A percentile compares a stretch with the other conserved stretches of the same genome.
Evolutionary conservation across 2,113 vertebrate species (phyloP).

Genomic region (Rallus limicola): DNA sequence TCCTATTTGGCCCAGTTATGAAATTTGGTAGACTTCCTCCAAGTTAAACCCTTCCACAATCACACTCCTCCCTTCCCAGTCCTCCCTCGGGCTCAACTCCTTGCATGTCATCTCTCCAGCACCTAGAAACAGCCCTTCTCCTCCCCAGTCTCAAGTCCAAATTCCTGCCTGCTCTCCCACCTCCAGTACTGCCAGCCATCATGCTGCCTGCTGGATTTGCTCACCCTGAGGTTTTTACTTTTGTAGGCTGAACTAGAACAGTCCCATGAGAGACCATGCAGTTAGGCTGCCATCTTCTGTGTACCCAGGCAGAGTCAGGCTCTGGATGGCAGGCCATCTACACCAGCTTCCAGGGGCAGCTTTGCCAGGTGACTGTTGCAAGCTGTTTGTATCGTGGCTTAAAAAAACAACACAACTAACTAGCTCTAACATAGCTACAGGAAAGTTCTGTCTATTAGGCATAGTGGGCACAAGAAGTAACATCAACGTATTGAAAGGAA

Average conservation of each 20-base stretch:
- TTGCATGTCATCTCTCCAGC: background rate
- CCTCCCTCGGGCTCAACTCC: background rate
- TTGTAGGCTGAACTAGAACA: background rate
- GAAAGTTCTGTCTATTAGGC: background rate
- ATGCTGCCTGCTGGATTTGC: background rate
- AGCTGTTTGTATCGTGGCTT: background rate
- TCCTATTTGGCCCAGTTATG: background rate
- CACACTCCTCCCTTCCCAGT: background rate
- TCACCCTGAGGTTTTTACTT: background rate
- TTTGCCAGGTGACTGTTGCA: background rate
- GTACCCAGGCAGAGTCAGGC: background rate
- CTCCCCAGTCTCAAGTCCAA: rapidly evolving
- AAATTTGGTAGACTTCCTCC: background rate
- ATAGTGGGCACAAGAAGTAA: background rate
- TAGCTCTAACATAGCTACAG: background rate
- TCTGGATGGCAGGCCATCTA: background rate
- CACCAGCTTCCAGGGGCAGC: background rate
- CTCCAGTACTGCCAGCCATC: background rate
- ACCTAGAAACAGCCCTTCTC: background rate
- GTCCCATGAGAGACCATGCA: background rate
- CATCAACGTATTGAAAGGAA: background rate
- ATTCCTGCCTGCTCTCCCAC: rapidly evolving
- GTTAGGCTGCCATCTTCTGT: background rate
- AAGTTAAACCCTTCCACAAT: background rate
- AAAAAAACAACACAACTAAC: background rate